These are phyloP conservation scores for Leptodirus hochenwartii DNA, from an alignment of 2,888 invertebrate genomes.

Conservation along the genomic window DNA sequence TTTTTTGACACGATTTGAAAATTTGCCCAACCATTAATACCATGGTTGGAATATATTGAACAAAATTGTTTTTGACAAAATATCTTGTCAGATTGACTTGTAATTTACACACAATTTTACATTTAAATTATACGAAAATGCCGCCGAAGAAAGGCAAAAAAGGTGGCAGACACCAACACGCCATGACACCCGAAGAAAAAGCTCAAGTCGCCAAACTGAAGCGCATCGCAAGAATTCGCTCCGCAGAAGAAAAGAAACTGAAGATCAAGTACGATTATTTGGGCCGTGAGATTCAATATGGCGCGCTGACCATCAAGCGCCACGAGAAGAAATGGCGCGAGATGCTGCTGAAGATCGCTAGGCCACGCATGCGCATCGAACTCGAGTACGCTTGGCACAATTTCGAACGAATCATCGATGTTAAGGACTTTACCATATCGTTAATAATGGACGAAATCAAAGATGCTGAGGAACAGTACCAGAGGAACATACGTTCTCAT, in stretches of 20 bases:
- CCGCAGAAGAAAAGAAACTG: slow-evolving; percentile 16
- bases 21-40: too few species aligned
- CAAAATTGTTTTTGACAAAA: too few species aligned
- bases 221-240: slow-evolving; percentile 17
- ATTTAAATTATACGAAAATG: too few species aligned
- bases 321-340: slow-evolving; percentile 25
- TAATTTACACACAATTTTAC: too few species aligned
- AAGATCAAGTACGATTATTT: slow-evolving; percentile 21
- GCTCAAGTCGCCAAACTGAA: slow-evolving; percentile 14
- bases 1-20: too few species aligned
- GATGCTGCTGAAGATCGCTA: slow-evolving; percentile 23
- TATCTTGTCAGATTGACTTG: too few species aligned
- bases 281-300: slow-evolving; percentile 24
- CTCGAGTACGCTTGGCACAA: slow-evolving; percentile 26
- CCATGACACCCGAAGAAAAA: slow-evolving; percentile 16
- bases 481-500: slow-evolving; percentile 22
- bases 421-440: slow-evolving; percentile 27
- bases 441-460: slow-evolving; percentile 25
- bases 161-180: slow-evolving; percentile 10
- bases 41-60: too few species aligned
- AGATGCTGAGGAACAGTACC: slow-evolving; percentile 26
- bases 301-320: slow-evolving; percentile 20
- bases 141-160: too few species aligned
- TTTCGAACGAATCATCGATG: slow-evolving; percentile 28
- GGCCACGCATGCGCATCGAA: slow-evolving; percentile 25